phyloP scores from a whole-genome alignment of 2,113 vertebrate genomes.

The Turdus rufiventris region DNA sequence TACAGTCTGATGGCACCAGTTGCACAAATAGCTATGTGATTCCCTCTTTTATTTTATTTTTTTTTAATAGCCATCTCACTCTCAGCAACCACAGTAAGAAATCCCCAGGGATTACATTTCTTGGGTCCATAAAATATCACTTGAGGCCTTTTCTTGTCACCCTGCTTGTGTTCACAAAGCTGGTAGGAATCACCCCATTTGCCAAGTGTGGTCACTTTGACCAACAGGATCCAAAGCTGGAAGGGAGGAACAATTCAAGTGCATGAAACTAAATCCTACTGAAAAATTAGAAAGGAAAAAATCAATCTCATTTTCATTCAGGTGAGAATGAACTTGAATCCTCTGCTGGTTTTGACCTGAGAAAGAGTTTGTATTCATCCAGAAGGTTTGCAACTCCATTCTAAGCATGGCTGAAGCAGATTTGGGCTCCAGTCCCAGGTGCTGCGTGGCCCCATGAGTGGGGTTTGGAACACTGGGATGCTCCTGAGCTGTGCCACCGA shows the following conservation, averaged over 20 bases:
- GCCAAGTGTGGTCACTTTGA: neutral
- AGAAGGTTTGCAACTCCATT: neutral
- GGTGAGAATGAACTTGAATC: neutral
- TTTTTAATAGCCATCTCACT: neutral
- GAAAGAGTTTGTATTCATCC: neutral
- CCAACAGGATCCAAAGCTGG: neutral
- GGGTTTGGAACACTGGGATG: rapidly evolving
- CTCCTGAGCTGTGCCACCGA: neutral
- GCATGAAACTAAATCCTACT: neutral
- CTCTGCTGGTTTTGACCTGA: neutral
- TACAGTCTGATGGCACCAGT: neutral
- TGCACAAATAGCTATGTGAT: neutral
- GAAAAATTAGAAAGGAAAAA: neutral
- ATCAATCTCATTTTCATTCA: neutral
- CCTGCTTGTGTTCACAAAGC: neutral
- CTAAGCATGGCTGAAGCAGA: neutral
- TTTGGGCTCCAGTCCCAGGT: neutral
- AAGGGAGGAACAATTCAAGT: neutral
- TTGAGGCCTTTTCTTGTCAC: neutral
- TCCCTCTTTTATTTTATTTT: neutral
- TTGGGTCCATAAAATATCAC: neutral
- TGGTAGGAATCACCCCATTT: neutral
- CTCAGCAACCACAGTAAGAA: neutral
- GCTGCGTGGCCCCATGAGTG: rapidly evolving
- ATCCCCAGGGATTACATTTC: neutral